phyloP scores from a whole-genome alignment of 2,113 vertebrate genomes.

The Pardalotus punctatus region DNA sequence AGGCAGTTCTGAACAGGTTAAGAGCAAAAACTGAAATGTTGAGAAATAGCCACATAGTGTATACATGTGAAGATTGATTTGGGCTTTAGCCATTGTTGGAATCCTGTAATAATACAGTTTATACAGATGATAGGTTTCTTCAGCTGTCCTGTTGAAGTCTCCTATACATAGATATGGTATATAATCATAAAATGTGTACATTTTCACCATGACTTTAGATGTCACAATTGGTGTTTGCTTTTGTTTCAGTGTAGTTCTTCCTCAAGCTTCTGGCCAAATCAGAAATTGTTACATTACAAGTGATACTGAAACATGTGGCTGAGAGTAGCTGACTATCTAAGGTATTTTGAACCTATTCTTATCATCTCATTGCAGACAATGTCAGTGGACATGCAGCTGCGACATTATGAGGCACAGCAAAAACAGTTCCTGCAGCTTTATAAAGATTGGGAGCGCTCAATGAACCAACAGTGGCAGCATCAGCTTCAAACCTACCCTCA shows the following conservation, averaged over 20 bases:
- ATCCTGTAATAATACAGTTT: not conserved
- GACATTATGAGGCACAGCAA: conserved; percentile 90
- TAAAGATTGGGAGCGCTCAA: conserved; percentile 87
- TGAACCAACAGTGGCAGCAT: conserved; percentile 90
- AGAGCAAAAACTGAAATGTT: not conserved
- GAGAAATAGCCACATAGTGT: not conserved
- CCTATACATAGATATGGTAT: not conserved
- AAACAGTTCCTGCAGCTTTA: conserved; percentile 89
- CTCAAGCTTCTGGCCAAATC: not conserved
- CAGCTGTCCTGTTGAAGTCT: not conserved
- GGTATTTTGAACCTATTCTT: not conserved
- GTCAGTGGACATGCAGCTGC: conserved; percentile 89
- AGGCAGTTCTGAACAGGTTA: not conserved
- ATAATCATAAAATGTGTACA: not conserved
- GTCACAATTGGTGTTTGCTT: not conserved
- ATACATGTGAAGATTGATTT: not conserved
- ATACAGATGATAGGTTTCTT: not conserved
- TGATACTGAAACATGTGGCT: not conserved
- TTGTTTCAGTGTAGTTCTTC: not conserved
- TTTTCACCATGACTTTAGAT: not conserved
- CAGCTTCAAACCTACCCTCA: conserved; percentile 93
- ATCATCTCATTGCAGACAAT: conserved; percentile 79
- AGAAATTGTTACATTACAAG: not conserved
- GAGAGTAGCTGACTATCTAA: not conserved
- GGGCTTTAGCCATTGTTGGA: not conserved